phyloP scores from a whole-genome alignment of 2,113 vertebrate species.

The Malaclemys terrapin region DNA sequence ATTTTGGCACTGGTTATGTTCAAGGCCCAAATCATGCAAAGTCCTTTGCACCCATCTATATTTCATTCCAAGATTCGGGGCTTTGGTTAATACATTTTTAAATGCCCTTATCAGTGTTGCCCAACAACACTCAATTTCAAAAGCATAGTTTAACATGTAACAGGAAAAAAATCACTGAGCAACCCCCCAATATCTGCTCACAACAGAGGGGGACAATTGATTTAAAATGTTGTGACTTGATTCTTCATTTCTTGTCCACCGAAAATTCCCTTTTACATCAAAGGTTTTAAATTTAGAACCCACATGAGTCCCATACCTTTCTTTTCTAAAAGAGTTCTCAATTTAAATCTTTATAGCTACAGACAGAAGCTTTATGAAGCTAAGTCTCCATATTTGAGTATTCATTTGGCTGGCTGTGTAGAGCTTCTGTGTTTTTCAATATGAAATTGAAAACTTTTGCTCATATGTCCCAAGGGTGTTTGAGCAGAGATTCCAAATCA shows the following conservation, averaged over 20 bases:
- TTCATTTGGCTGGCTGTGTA: neutral
- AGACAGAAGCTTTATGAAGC: neutral
- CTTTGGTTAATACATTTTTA: neutral
- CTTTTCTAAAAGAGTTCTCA: neutral
- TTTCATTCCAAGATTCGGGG: neutral
- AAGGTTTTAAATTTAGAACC: neutral
- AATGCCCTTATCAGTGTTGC: neutral
- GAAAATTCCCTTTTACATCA: neutral
- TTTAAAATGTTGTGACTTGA: neutral
- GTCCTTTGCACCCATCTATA: neutral
- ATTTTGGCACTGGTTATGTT: neutral
- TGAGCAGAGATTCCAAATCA: neutral
- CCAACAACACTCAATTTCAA: neutral
- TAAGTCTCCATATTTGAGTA: neutral
- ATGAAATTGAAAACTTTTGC: neutral
- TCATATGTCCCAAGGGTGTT: neutral
- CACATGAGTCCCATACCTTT: neutral
- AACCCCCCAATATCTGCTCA: neutral
- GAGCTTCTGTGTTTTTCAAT: neutral
- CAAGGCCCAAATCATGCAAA: accelerated
- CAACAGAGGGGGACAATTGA: neutral
- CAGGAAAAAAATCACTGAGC: neutral
- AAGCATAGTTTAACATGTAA: neutral
- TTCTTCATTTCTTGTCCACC: neutral
- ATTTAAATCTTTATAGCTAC: neutral